Evolutionary conservation across 2,113 vertebrate genomes (phyloP).

Genomic region (Isurus oxyrinchus): DNA sequence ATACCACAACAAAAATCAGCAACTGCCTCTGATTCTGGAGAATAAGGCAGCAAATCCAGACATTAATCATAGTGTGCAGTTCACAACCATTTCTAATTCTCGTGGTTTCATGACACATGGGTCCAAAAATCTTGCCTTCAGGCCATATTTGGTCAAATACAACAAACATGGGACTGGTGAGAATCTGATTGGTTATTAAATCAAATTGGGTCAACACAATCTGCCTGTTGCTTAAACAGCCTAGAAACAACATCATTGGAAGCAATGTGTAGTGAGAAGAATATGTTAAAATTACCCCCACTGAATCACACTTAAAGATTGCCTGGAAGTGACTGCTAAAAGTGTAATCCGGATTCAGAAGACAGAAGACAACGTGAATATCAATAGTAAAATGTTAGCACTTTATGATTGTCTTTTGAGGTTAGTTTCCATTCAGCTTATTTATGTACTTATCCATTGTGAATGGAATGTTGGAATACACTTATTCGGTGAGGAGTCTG

Average conservation of each 20-base stretch:
- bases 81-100: neutral
- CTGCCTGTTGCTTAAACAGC: neutral
- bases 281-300: neutral
- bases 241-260: neutral
- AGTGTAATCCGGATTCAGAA: neutral
- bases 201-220: neutral
- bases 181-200: neutral
- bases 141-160: neutral
- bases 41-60: neutral
- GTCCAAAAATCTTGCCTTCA: neutral
- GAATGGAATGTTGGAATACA: conserved; percentile 19
- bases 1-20: neutral
- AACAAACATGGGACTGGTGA: neutral
- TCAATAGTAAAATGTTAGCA: neutral
- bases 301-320: neutral
- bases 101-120: neutral
- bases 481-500: neutral
- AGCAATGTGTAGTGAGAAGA: neutral
- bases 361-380: neutral
- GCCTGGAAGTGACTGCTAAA: neutral
- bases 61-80: neutral
- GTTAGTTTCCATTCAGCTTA: neutral
- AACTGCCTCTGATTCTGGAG: neutral
- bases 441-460: neutral
- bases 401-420: neutral